These are phyloP conservation scores for Dendrolimus pini DNA, from an alignment of 2,888 invertebrate genomes.

Conservation along the genomic window DNA sequence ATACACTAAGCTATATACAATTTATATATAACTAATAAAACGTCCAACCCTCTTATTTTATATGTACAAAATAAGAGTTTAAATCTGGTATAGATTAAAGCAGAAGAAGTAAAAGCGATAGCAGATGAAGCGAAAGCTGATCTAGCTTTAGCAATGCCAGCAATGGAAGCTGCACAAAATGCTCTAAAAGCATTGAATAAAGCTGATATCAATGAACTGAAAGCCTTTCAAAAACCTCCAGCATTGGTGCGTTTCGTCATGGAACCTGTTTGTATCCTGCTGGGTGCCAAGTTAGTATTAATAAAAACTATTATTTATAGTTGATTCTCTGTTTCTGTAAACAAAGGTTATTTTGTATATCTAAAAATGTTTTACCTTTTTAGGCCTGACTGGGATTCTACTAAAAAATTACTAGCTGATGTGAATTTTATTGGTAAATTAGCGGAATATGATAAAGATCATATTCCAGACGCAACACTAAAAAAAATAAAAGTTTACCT, in stretches of 20 bases:
- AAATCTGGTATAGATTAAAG: conserved; percentile 78
- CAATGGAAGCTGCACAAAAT: conserved; percentile 88
- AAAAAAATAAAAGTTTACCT: conserved; percentile 90
- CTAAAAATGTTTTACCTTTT: conserved; percentile 10
- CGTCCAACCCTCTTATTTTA: too few species aligned
- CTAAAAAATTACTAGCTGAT: conserved; percentile 88
- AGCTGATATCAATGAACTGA: conserved; percentile 92
- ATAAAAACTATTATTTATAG: neutral
- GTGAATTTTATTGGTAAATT: conserved; percentile 88
- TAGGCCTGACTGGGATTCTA: conserved; percentile 91
- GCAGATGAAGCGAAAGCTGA: conserved; percentile 94
- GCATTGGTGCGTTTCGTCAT: conserved; percentile 91
- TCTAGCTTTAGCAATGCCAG: conserved; percentile 90
- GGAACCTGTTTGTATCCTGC: conserved; percentile 92
- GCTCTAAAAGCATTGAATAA: conserved; percentile 92
- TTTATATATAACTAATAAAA: too few species aligned
- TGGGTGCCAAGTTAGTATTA: conserved; percentile 85
- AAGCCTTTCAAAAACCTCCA: conserved; percentile 93
- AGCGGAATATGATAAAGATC: conserved; percentile 91
- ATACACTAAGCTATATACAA: too few species aligned
- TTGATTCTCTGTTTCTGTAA: neutral
- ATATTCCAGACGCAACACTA: conserved; percentile 84
- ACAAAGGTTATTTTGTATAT: too few species aligned
- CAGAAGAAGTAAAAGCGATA: conserved; percentile 87
- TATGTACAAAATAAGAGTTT: too few species aligned